Evolutionary conservation across 2,888 invertebrate genomes (phyloP).

Genomic region (Tenthredo livida): DNA sequence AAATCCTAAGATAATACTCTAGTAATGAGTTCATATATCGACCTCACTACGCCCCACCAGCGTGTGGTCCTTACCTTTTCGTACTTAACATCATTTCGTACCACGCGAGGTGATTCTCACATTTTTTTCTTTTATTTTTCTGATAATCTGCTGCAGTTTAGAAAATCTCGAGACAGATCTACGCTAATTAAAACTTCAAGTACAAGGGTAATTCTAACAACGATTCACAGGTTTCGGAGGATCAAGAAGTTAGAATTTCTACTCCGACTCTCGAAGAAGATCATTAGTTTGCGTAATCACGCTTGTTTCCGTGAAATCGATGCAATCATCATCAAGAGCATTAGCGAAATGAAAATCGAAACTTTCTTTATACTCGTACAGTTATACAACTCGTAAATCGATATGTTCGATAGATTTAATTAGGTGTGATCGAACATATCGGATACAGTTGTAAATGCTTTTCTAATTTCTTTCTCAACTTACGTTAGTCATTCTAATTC

Average conservation of each 20-base stretch:
- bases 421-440: background rate
- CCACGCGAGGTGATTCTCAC: background rate
- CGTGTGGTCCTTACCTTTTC: constrained; percentile 12
- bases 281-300: background rate
- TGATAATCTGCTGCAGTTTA: background rate
- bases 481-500: background rate
- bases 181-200: too few relatives aligned
- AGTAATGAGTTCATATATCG: constrained; percentile 45
- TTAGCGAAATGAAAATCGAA: background rate
- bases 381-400: background rate
- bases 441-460: background rate
- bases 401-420: background rate
- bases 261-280: background rate
- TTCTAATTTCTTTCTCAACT: background rate
- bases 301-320: background rate
- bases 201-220: too few relatives aligned
- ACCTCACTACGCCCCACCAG: background rate
- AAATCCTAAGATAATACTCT: constrained; percentile 45
- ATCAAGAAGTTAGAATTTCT: too few relatives aligned
- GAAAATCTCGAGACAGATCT: background rate
- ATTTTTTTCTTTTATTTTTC: background rate
- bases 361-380: background rate
- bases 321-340: background rate
- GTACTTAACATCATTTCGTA: background rate
- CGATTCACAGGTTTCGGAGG: too few relatives aligned